A percentile compares a stretch with the other conserved stretches of the same genome.
Conservation (phyloP, 2,797 vertebrate species). For the Chloroceryle inda region DNA sequence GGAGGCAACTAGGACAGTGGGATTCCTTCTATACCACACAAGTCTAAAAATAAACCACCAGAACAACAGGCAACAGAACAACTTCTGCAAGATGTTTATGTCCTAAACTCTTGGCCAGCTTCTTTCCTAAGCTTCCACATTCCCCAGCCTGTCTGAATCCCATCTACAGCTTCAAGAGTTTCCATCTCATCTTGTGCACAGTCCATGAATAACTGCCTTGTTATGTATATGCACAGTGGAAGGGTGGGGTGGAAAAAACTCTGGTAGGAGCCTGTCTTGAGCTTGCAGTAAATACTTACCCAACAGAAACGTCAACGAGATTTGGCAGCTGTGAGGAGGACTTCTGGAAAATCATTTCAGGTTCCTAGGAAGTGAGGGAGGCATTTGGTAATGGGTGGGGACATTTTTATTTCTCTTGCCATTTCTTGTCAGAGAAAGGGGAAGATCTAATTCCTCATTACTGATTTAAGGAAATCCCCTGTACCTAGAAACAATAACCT, state of each 20-base stretch:
- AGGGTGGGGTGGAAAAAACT: constrained; percentile 70
- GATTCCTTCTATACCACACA: neutral
- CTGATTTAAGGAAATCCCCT: constrained; percentile 22
- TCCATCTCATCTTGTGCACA: constrained; percentile 35
- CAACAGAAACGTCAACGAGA: constrained; percentile 51
- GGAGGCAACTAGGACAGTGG: neutral
- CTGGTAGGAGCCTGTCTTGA: constrained; percentile 67
- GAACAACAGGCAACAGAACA: constrained; percentile 40
- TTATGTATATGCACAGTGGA: constrained; percentile 29
- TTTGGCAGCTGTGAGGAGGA: constrained; percentile 42
- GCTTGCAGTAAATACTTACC: constrained; percentile 64
- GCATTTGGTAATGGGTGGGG: constrained; percentile 44
- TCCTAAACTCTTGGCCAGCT: constrained; percentile 14
- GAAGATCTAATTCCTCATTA: constrained; percentile 48
- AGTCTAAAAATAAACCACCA: constrained; percentile 52
- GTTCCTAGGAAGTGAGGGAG: constrained; percentile 66
- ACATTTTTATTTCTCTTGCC: constrained; percentile 30
- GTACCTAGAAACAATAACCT: constrained; percentile 21
- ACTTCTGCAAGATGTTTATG: constrained; percentile 8
- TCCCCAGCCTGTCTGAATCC: constrained; percentile 52
- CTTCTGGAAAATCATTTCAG: constrained; percentile 67
- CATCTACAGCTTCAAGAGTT: constrained; percentile 52
- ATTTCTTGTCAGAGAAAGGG: constrained; percentile 18
- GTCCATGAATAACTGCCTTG: constrained; percentile 67
- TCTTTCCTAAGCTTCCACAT: neutral